phyloP scores from a whole-genome alignment of 2,113 vertebrate genomes.

The Callipepla squamata region DNA sequence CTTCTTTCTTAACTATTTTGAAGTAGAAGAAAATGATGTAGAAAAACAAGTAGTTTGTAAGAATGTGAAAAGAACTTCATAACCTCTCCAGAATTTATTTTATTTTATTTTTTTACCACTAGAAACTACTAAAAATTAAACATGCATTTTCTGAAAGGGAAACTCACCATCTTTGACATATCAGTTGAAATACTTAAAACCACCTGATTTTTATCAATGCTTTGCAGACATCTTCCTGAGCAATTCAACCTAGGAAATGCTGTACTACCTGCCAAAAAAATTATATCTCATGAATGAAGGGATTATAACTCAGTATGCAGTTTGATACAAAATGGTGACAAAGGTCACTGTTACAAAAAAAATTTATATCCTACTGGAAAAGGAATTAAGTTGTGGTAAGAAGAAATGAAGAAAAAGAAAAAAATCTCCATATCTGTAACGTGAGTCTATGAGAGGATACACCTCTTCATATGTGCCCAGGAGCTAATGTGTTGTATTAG shows the following conservation, averaged over 20 bases:
- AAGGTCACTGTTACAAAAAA: neutral
- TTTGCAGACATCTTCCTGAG: neutral
- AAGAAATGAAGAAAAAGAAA: neutral
- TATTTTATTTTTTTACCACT: neutral
- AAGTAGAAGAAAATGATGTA: neutral
- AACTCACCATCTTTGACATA: neutral
- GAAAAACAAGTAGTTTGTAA: neutral
- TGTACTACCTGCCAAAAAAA: neutral
- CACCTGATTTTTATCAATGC: neutral
- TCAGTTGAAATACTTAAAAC: neutral
- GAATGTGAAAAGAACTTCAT: neutral
- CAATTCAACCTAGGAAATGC: neutral
- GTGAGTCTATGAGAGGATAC: neutral
- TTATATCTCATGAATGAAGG: neutral
- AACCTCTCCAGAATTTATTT: neutral
- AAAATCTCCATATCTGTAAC: neutral
- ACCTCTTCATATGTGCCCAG: rapidly evolving
- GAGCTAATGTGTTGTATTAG: neutral
- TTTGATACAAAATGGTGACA: neutral
- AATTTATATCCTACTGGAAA: no score
- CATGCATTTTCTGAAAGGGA: neutral
- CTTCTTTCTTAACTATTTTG: neutral
- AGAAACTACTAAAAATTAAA: neutral
- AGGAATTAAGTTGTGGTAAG: neutral
- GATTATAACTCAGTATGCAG: neutral